phyloP scores from a whole-genome alignment of 2,888 invertebrate species.

The Diloba caeruleocephala region DNA sequence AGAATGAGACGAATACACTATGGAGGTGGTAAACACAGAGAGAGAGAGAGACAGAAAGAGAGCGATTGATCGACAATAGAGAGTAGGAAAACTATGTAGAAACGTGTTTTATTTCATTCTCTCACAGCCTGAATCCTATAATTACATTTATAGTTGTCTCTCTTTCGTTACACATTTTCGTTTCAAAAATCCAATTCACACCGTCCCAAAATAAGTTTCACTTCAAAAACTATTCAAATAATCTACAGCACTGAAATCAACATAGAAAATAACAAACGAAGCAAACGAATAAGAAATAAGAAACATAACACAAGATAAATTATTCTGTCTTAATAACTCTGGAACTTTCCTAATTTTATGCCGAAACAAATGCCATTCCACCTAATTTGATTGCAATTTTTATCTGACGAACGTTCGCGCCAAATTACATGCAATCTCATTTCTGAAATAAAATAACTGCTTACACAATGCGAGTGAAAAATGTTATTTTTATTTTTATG shows the following conservation, averaged over 20 bases:
- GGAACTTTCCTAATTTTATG: constrained; percentile 50
- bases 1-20: too few species aligned
- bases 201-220: too few species aligned
- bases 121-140: too few species aligned
- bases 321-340: constrained; percentile 25
- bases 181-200: too few species aligned
- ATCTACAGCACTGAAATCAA: background rate
- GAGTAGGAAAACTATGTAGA: too few species aligned
- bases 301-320: constrained; percentile 30
- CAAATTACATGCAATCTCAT: constrained; percentile 37
- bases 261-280: constrained; percentile 7
- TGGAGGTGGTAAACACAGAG: too few species aligned
- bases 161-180: too few species aligned
- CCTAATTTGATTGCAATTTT: constrained; percentile 52
- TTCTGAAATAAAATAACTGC: constrained; percentile 5
- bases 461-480: background rate
- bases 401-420: constrained; percentile 22
- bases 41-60: too few species aligned
- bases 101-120: too few species aligned
- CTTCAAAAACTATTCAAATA: too few species aligned
- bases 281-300: constrained; percentile 10
- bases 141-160: too few species aligned
- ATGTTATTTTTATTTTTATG: background rate
- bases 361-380: constrained; percentile 39
- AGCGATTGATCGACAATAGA: too few species aligned